Evolutionary conservation across 2,113 vertebrate genomes (phyloP).

Genomic region (Ibidorhyncha struthersii): DNA sequence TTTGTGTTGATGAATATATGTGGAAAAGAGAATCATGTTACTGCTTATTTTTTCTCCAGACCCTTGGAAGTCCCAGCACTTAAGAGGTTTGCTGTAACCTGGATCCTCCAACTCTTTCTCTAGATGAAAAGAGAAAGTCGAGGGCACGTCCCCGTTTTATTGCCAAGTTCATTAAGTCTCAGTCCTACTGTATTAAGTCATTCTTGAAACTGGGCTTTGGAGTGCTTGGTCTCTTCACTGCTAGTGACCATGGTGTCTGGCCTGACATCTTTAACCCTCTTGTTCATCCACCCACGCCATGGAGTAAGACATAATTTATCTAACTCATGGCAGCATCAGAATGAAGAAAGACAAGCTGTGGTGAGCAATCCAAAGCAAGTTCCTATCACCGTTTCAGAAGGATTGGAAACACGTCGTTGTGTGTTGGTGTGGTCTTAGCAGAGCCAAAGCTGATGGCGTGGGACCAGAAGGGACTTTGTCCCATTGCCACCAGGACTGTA

Average conservation of each 20-base stretch:
- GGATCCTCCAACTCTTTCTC: neutral
- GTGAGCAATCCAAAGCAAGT: neutral
- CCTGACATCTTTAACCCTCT: neutral
- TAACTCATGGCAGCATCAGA: neutral
- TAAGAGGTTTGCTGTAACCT: neutral
- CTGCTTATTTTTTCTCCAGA: neutral
- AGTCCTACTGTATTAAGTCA: neutral
- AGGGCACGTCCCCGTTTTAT: neutral
- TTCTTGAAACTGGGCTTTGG: neutral
- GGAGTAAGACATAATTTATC: neutral
- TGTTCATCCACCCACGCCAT: neutral
- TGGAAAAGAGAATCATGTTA: neutral
- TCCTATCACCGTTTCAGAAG: neutral
- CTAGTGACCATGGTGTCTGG: neutral
- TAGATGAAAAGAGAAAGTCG: neutral
- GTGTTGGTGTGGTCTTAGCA: neutral
- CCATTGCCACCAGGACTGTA: neutral
- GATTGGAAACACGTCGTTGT: neutral
- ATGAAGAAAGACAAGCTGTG: neutral
- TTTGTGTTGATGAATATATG: neutral
- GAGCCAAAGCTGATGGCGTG: neutral
- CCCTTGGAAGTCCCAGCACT: neutral
- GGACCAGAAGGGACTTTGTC: neutral
- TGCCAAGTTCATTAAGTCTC: neutral
- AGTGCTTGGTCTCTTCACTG: neutral